Conservation (phyloP, 2,797 vertebrate species). For the Micromesistius poutassou region DNA sequence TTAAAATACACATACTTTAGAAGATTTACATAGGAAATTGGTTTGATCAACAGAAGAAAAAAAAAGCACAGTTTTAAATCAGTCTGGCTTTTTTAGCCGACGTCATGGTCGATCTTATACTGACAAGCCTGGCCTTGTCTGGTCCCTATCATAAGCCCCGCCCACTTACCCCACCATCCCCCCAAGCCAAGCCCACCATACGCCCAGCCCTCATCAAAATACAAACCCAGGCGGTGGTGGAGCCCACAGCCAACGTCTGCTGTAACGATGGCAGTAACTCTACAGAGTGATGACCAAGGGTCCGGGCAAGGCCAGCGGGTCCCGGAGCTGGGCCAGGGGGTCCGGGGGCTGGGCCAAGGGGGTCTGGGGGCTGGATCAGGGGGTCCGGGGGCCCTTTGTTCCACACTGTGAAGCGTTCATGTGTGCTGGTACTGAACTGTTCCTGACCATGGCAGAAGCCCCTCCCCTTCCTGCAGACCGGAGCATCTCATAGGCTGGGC, state of each 20-base stretch:
- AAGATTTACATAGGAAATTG: slow-evolving; percentile 62
- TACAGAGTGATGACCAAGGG: background rate
- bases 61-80: slow-evolving; percentile 65
- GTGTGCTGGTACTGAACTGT: slow-evolving; percentile 2
- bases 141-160: slow-evolving; percentile 6
- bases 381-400: background rate
- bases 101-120: slow-evolving; percentile 38
- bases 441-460: background rate
- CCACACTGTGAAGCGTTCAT: background rate
- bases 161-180: background rate
- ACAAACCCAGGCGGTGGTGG: slow-evolving; percentile 12
- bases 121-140: slow-evolving; percentile 41
- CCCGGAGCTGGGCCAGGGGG: too few species aligned
- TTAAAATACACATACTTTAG: slow-evolving; percentile 65
- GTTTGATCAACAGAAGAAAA: slow-evolving; percentile 38
- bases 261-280: background rate
- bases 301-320: too few species aligned
- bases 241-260: background rate
- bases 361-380: too few species aligned
- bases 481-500: too few species aligned
- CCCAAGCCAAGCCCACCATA: background rate
- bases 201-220: background rate
- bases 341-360: too few species aligned
- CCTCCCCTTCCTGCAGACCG: background rate
- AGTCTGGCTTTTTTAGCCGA: slow-evolving; percentile 53